phyloP scores from a whole-genome alignment of 2,888 invertebrate genomes.

The Ochropleura plecta region DNA sequence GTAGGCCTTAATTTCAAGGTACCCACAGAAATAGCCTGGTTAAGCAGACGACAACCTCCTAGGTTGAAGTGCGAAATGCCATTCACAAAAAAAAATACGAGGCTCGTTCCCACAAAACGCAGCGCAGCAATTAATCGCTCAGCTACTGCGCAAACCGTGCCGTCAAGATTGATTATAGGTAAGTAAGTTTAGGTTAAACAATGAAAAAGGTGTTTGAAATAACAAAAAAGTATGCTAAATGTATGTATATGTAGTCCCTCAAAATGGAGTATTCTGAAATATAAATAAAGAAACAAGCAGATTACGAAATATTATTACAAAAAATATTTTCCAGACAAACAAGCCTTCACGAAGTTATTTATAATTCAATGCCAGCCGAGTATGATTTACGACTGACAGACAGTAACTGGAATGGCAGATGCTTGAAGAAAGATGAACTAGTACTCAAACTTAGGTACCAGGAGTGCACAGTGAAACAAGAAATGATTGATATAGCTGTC shows the following conservation, averaged over 20 bases:
- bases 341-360: slow-evolving; percentile 44
- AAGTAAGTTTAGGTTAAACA: no score
- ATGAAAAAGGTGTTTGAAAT: no score
- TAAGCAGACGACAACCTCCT: no score
- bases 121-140: no score
- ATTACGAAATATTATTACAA: background rate
- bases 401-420: slow-evolving; percentile 19
- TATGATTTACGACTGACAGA: slow-evolving; percentile 49
- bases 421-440: slow-evolving; percentile 12
- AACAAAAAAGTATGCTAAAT: no score
- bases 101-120: no score
- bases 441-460: slow-evolving; percentile 8
- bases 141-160: no score
- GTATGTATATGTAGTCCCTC: background rate
- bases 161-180: no score
- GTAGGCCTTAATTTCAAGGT: no score
- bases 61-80: no score
- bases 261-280: background rate
- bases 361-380: slow-evolving; percentile 53
- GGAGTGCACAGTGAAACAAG: background rate
- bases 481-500: background rate
- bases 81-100: no score
- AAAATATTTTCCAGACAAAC: slow-evolving; percentile 29
- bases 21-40: no score
- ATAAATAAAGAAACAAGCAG: slow-evolving; percentile 17